Evolutionary conservation across 1,140 invertebrate genomes (phyloP).

Genomic region (Daktulosphaira vitifoliae): DNA sequence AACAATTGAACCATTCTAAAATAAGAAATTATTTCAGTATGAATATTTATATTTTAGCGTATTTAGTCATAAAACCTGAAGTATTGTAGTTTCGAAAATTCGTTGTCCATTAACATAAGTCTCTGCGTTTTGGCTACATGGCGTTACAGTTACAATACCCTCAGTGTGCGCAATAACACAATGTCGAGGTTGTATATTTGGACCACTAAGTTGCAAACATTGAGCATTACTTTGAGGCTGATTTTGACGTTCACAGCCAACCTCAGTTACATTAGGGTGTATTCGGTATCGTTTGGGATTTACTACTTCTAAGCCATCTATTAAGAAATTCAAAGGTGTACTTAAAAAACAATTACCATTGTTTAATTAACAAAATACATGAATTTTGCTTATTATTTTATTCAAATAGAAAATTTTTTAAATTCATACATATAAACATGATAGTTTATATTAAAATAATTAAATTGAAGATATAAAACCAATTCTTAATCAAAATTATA

Average conservation of each 20-base stretch:
- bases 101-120: slow-evolving; percentile 88
- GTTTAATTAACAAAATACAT: too few species aligned
- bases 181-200: slow-evolving; percentile 66
- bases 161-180: slow-evolving; percentile 87
- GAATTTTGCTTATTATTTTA: too few species aligned
- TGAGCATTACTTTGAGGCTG: slow-evolving; percentile 41
- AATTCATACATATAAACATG: too few species aligned
- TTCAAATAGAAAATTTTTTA: too few species aligned
- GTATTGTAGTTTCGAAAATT: slow-evolving; percentile 83
- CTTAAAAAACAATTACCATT: too few species aligned
- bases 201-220: slow-evolving; percentile 46
- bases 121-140: slow-evolving; percentile 81
- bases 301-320: slow-evolving; percentile 56
- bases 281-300: slow-evolving; percentile 50
- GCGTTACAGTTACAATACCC: slow-evolving; percentile 87
- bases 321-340: too few species aligned
- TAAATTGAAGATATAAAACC: too few species aligned
- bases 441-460: too few species aligned
- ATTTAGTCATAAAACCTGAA: slow-evolving; percentile 54
- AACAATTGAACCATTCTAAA: slow-evolving; percentile 72
- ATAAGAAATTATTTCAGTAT: not conserved
- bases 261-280: slow-evolving; percentile 62
- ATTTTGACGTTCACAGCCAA: slow-evolving; percentile 54
- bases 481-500: too few species aligned
- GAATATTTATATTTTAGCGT: too few species aligned